Evolutionary conservation across 2,888 invertebrate species (phyloP).

Genomic region (Biston betularia): DNA sequence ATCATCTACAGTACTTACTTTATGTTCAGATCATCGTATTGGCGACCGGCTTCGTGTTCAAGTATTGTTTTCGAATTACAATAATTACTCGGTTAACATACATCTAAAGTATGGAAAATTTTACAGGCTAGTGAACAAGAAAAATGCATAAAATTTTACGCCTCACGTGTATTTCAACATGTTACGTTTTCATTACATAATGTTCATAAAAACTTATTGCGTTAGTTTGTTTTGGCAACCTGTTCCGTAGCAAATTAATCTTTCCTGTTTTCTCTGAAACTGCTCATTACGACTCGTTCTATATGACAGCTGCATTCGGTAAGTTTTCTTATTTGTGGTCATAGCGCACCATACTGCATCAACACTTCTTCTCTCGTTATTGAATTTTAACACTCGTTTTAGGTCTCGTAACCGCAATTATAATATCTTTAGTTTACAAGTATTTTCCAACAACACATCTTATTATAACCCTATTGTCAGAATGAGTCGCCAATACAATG

Average conservation of each 20-base stretch:
- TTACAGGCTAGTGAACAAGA: no score
- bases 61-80: no score
- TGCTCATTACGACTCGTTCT: slow-evolving; percentile 8
- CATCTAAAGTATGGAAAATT: no score
- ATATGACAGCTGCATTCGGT: slow-evolving; percentile 28
- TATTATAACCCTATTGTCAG: no score
- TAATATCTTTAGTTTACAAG: no score
- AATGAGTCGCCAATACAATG: no score
- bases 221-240: slow-evolving; percentile 21
- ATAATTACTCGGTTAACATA: background rate
- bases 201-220: slow-evolving; percentile 10
- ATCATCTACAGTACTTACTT: no score
- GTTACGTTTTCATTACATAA: slow-evolving; percentile 6
- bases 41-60: no score
- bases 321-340: slow-evolving; percentile 20
- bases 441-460: no score
- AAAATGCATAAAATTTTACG: slow-evolving; percentile 2
- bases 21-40: no score
- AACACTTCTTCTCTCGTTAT: background rate
- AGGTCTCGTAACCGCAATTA: no score
- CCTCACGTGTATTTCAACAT: background rate
- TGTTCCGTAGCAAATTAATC: slow-evolving; percentile 23
- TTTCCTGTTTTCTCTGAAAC: slow-evolving; percentile 23
- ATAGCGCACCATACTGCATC: background rate
- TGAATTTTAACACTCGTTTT: no score